These are phyloP conservation scores for Cynocephalus volans DNA, from an alignment of 2,113 vertebrate genomes.

Conservation along the genomic window DNA sequence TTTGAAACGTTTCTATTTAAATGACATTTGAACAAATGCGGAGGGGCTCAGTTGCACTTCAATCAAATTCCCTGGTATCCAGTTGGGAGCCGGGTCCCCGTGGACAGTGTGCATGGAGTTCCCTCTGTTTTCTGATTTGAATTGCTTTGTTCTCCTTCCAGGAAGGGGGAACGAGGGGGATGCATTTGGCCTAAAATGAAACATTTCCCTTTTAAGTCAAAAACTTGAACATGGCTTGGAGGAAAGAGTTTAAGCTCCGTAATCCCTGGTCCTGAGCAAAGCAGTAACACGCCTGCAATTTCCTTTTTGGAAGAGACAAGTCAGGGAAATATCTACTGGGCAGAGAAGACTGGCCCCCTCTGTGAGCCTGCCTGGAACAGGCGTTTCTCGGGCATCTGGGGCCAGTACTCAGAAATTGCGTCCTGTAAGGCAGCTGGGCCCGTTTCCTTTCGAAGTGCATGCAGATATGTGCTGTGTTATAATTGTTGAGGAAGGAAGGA, in stretches of 20 bases:
- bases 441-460: constrained; percentile 67
- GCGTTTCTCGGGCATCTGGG: constrained; percentile 82
- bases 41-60: constrained; percentile 90
- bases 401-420: constrained; percentile 61
- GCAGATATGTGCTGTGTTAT: not conserved
- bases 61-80: constrained; percentile 90
- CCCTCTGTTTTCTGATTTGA: constrained; percentile 91
- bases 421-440: constrained; percentile 80
- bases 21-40: constrained; percentile 91
- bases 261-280: constrained; percentile 88
- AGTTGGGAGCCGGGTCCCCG: constrained; percentile 89
- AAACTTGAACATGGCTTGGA: constrained; percentile 90
- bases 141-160: constrained; percentile 92
- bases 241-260: constrained; percentile 89
- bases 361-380: constrained; percentile 75
- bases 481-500: too few species aligned
- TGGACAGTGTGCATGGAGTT: constrained; percentile 88
- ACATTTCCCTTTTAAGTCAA: constrained; percentile 92
- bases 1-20: constrained; percentile 90
- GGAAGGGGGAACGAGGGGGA: constrained; percentile 81
- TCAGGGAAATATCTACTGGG: constrained; percentile 82
- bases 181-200: constrained; percentile 91
- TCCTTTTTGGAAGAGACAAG: constrained; percentile 86
- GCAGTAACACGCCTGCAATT: constrained; percentile 85
- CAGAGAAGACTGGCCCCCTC: constrained; percentile 76